Conservation (phyloP, 2,888 invertebrate genomes). For the Masnerella sp. region DNA sequence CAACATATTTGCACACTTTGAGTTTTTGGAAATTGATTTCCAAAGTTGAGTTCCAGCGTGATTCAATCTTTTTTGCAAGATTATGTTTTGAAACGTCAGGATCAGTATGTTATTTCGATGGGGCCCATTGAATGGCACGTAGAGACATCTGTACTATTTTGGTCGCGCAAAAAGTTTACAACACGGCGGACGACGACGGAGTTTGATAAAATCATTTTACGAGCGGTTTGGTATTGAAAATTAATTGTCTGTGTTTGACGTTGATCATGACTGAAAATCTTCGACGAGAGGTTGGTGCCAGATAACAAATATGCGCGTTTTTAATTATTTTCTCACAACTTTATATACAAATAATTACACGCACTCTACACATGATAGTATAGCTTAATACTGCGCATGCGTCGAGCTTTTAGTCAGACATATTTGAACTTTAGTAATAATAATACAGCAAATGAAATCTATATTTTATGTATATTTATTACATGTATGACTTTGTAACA, state of each 20-base stretch:
- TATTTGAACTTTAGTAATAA: not conserved
- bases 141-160: constrained; percentile 25
- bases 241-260: not conserved
- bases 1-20: constrained; percentile 11
- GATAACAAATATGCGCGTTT: not conserved
- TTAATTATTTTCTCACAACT: not conserved
- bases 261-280: constrained; percentile 20
- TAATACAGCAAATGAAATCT: not conserved
- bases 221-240: not conserved
- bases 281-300: constrained; percentile 27
- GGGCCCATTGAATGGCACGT: not conserved
- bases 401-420: not conserved
- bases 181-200: not conserved
- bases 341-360: not conserved
- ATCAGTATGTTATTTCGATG: constrained; percentile 18
- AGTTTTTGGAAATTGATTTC: not conserved
- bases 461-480: too few species aligned
- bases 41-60: not conserved
- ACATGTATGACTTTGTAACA: too few species aligned
- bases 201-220: not conserved
- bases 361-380: not conserved
- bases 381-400: constrained; percentile 1
- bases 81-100: constrained; percentile 3
- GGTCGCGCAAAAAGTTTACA: too few species aligned
- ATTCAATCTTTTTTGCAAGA: not conserved